Evolutionary conservation across 2,113 vertebrate genomes (phyloP), one percentile per base, ranked within the genome.

Genomic region (Megaptera novaeangliae): DNA sequence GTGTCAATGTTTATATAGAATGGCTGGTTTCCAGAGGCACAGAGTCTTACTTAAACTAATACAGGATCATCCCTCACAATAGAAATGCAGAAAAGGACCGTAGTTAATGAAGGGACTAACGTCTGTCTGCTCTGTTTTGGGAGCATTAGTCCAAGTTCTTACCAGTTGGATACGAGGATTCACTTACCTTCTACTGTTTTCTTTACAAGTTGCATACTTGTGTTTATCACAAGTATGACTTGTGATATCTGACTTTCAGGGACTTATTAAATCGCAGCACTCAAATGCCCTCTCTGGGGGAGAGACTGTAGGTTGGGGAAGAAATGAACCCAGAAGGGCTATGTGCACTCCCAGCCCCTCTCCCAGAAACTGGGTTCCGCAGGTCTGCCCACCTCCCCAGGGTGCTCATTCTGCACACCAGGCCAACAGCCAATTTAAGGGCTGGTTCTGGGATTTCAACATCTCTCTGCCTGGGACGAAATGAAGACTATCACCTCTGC

Each of bases 381-480:
- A 52, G 41, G 61, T 80, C 74, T 72, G 77, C 72, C 74, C 25
- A 3, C 18, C 59, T 92, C 97, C 95, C 93, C 36, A 49, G 88
- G 82, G 91, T 31, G 8, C 74, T 87, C 87, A 92, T 88, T 92
- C 87, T 2, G 11, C 96, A 91, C 84, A 82, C 52, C 77, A 49
- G 94, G 92, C 95, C 97, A 88, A 86, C 64, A 88, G 94, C 96
- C 86, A 97, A 96, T 98, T 96, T 97, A 95, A 95, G 64, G 59
- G 86, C 93, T 92, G 66, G 78, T 85, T 96, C 80, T 10, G 94
- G 88, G 96, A 97, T 95, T 96, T 96, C 90, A 86, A 13, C 63
- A 57, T 72, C 89, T 83, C 72, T 87, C 87, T 87, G 91, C 88
- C 93, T 27, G 72, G 91, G 63, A 97, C 77, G 34, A 17, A 95